Conservation (phyloP, 1,140 invertebrate genomes). For the Camponotus vicinus region DNA sequence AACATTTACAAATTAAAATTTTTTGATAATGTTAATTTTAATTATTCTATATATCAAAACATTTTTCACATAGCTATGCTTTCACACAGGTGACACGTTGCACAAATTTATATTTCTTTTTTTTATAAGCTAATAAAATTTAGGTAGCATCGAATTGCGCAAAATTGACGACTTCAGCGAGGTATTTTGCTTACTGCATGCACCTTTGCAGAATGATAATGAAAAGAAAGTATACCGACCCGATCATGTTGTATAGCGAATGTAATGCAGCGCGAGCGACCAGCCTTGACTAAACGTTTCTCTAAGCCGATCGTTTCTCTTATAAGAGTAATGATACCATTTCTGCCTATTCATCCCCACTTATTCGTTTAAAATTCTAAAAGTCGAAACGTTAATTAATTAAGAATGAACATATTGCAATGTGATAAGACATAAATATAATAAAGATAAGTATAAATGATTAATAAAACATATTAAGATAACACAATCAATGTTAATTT, state of each 20-base stretch:
- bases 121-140: too few relatives aligned
- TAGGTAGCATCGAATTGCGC: neutral
- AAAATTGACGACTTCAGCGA: constrained; percentile 2
- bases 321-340: constrained; percentile 65
- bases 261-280: constrained; percentile 32
- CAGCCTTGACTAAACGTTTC: constrained; percentile 77
- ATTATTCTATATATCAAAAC: neutral
- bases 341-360: constrained; percentile 71
- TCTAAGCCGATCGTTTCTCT: constrained; percentile 69
- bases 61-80: neutral
- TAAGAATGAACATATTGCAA: too few relatives aligned
- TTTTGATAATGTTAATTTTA: neutral
- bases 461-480: too few relatives aligned
- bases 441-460: too few relatives aligned
- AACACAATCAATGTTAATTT: too few relatives aligned
- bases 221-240: constrained; percentile 67
- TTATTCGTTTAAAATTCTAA: neutral
- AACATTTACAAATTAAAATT: neutral
- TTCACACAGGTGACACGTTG: neutral
- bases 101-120: too few relatives aligned
- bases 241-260: constrained; percentile 72
- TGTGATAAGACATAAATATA: too few relatives aligned
- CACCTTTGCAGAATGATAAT: constrained; percentile 15
- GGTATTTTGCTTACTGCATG: neutral
- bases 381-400: neutral